Percentiles rank a stretch among this genome's conserved stretches.
phyloP scores from a whole-genome alignment of 2,113 vertebrate genomes.

The Megaceryle torquata region DNA sequence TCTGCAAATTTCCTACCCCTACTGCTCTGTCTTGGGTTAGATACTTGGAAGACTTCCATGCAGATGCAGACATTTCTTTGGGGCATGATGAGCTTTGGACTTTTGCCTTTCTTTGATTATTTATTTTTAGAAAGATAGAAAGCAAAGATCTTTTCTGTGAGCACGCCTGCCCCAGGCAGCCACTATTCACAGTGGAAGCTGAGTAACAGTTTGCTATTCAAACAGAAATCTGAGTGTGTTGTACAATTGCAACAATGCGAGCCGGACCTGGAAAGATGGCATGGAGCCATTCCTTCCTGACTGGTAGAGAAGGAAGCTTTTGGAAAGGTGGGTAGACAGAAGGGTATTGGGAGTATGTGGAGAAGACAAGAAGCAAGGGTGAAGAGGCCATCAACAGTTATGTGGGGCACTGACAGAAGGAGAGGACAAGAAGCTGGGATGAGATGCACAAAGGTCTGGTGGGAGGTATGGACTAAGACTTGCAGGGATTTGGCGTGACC shows the following conservation, averaged over 20 bases:
- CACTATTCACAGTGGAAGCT: slow-evolving; percentile 39
- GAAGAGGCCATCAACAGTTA: neutral
- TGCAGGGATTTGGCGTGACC: neutral
- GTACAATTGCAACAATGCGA: neutral
- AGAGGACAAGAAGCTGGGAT: neutral
- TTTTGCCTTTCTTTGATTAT: slow-evolving; percentile 51
- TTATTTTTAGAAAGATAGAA: slow-evolving; percentile 47
- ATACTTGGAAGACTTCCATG: neutral
- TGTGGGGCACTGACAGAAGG: neutral
- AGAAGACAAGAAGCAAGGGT: neutral
- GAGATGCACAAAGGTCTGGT: neutral
- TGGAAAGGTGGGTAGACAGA: neutral
- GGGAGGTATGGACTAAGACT: neutral
- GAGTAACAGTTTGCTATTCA: slow-evolving; percentile 47
- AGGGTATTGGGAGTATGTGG: neutral
- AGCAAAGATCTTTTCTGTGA: slow-evolving; percentile 33
- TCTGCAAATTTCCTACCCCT: slow-evolving; percentile 10
- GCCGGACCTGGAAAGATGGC: neutral
- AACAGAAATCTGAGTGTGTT: slow-evolving; percentile 30
- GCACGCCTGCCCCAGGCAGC: slow-evolving; percentile 22
- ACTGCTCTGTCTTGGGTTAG: neutral
- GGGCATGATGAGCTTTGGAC: slow-evolving; percentile 29
- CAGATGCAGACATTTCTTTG: slow-evolving; percentile 23
- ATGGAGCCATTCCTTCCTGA: neutral
- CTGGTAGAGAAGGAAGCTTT: neutral